A percentile compares a stretch with the other conserved stretches of the same genome.
These are phyloP conservation scores for Cydia fagiglandana DNA, from an alignment of 1,140 invertebrate species.

Conservation along the genomic window DNA sequence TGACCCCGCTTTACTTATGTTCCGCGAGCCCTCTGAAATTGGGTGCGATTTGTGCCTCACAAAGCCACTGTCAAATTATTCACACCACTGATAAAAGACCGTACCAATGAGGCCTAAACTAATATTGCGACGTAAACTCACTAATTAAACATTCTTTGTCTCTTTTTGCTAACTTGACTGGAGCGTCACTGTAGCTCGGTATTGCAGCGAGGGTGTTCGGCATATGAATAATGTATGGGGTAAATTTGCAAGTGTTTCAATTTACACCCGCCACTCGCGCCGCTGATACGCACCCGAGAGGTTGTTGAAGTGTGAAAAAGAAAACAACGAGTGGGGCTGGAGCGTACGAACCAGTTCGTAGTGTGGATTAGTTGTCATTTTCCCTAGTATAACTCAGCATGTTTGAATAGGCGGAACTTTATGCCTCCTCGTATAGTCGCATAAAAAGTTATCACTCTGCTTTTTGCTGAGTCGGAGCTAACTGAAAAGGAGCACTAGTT, in stretches of 20 bases:
- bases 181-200: slow-evolving; percentile 64
- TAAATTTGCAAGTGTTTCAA: slow-evolving; percentile 79
- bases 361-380: slow-evolving; percentile 30
- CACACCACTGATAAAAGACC: slow-evolving; percentile 34
- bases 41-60: slow-evolving; percentile 62
- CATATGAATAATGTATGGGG: slow-evolving; percentile 76
- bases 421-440: slow-evolving; percentile 7
- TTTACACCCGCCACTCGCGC: slow-evolving; percentile 72
- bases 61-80: slow-evolving; percentile 54
- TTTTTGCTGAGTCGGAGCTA: slow-evolving; percentile 17
- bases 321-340: slow-evolving; percentile 59
- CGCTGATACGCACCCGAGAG: slow-evolving; percentile 64
- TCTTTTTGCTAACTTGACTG: slow-evolving; percentile 11
- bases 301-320: slow-evolving; percentile 69
- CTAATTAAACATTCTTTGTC: slow-evolving; percentile 29
- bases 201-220: slow-evolving; percentile 65
- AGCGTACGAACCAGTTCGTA: slow-evolving; percentile 30
- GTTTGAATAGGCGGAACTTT: slow-evolving; percentile 27
- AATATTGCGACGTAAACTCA: slow-evolving; percentile 4
- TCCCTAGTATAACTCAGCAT: slow-evolving; percentile 17
- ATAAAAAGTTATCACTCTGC: slow-evolving; percentile 27
- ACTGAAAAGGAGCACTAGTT: slow-evolving; percentile 26
- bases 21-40: slow-evolving; percentile 50
- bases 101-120: slow-evolving; percentile 4
- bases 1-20: slow-evolving; percentile 71